Evolutionary conservation across 2,113 vertebrate genomes (phyloP).

Genomic region (Cephalopholis sonnerati): DNA sequence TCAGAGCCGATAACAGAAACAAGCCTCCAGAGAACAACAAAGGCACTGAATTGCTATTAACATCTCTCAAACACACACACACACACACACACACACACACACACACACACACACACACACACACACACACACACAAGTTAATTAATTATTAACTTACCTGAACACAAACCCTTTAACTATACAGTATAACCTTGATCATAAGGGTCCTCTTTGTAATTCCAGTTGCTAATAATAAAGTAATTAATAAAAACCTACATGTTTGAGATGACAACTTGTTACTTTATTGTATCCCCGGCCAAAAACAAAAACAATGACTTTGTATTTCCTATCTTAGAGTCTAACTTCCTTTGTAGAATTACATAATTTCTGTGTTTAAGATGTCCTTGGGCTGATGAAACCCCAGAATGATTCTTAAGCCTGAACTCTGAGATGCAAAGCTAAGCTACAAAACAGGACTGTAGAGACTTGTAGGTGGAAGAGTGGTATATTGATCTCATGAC

Average conservation of each 20-base stretch:
- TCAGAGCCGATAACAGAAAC: conserved; percentile 4
- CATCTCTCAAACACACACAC: conserved; percentile 2
- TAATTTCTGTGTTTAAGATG: not conserved
- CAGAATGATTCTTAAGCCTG: too few relatives aligned
- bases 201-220: too few relatives aligned
- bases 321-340: not conserved
- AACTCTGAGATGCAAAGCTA: too few relatives aligned
- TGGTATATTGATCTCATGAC: not conserved
- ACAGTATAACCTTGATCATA: not conserved
- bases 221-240: not conserved
- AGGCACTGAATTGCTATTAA: conserved; percentile 12
- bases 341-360: not conserved
- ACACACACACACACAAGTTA: too few relatives aligned
- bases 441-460: too few relatives aligned
- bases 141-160: too few relatives aligned
- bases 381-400: too few relatives aligned
- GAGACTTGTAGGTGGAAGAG: not conserved
- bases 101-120: too few relatives aligned
- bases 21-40: not conserved
- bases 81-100: not conserved
- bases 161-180: too few relatives aligned
- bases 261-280: too few relatives aligned
- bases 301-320: not conserved
- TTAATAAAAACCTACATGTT: not conserved
- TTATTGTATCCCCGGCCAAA: not conserved